Base-by-base conservation (phyloP, 2,113 vertebrate genomes). In the Syngnathus scovelli region DNA sequence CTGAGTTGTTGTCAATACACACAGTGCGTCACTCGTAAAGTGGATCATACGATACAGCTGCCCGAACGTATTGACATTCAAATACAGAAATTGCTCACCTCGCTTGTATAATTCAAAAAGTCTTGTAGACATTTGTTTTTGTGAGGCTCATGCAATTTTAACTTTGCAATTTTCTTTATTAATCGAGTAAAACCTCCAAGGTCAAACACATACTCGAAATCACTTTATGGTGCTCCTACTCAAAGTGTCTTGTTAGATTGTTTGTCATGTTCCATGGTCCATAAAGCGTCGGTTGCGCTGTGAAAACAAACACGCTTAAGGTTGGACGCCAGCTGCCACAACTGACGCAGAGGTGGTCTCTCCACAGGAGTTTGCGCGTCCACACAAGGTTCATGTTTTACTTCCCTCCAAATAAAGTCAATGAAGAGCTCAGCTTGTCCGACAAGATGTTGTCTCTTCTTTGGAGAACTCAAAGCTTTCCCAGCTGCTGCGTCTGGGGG, bases 281-380 rank as follows among this genome's bases (percentile, higher is more conserved):
- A 64, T 58, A 41, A 64, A 77, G 51, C 74, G 64, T 71, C 74
- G 72, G 63, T 71, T 67, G 49, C 66, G 23, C 59, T 77, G 66
- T 66, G 71, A 81, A 55, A 64, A 58, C 72, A 69, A 48, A 65
- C 36, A 59, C 23, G 62, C 48, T 56, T 38, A 74, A 63, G 54
- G 76, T 73, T 61, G 67, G 68, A 64, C 72, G 80, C 59, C 83
- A 87, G 82, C 80, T 86, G 86, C 66, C 60, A 66, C 69, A 67
- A 70, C 77, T 41, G 66, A 82, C 83, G 70, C 77, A 64, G 70
- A 78, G 81, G 83, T 88, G 85, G 79, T 83, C 85, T 77, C 64
- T 72, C 80, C 51, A 63, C 81, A 66, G 75, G 70, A 75, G 58
- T 61, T 36, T 55, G 27, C 16, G 19, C 27, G n/a, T 36, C 56